These are phyloP conservation scores for Clarias magur DNA, from an alignment of 2,113 vertebrate genomes.

Conservation along the genomic window DNA sequence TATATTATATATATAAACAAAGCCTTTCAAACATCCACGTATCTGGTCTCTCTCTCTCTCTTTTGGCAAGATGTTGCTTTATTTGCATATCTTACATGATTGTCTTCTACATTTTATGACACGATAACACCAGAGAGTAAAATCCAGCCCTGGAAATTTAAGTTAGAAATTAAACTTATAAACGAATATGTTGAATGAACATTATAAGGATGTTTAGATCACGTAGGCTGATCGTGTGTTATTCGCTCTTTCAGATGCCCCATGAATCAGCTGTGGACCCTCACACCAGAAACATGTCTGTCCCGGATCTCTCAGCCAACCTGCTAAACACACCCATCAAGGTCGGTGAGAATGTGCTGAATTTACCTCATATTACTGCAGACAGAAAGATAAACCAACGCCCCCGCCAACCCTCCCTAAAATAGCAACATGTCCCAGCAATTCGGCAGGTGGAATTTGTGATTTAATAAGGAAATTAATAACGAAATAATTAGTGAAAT, in stretches of 20 bases:
- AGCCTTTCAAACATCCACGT: background rate
- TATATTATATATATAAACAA: background rate
- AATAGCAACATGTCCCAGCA: background rate
- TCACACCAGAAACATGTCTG: constrained; percentile 40
- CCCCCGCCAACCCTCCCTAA: too few relatives aligned
- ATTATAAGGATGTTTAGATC: background rate
- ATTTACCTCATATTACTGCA: background rate
- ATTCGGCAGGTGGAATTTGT: background rate
- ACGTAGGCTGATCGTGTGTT: background rate
- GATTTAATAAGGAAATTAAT: background rate
- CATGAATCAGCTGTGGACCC: constrained; percentile 71
- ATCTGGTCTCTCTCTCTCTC: background rate
- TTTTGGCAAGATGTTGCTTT: background rate
- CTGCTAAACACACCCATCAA: constrained; percentile 36
- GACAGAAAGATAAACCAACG: background rate
- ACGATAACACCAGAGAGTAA: background rate
- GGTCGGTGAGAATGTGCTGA: constrained; percentile 30
- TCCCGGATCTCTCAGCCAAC: constrained; percentile 42
- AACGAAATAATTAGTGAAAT: background rate
- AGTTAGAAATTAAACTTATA: too few relatives aligned
- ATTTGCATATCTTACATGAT: background rate
- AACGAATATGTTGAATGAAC: background rate
- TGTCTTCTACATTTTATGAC: background rate
- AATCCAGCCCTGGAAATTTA: too few relatives aligned
- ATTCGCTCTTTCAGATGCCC: constrained; percentile 76